Base-by-base conservation (phyloP, 2,797 vertebrate genomes). In the Halcyon chelicuti region DNA sequence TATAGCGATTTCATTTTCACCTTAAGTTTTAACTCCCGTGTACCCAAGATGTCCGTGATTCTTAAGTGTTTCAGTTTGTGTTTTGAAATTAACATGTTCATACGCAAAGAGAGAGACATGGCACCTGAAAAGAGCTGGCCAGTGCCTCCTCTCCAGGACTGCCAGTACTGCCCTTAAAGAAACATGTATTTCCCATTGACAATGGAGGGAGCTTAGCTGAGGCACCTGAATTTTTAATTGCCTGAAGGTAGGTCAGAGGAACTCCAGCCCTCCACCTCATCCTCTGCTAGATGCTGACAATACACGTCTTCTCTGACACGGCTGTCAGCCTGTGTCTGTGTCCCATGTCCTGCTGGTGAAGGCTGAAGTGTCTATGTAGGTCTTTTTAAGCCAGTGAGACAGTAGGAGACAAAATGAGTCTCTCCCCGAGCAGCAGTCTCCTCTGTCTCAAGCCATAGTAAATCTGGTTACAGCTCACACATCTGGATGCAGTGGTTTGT, bases 301-400 rank as follows among this genome's bases (percentile, higher is more conserved):
- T 7, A 3, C 2, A 55, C 49, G 13, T 35, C 12, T 17, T 86
- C 35, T 58, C 40, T 57, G n/a, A 61, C 0, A 1, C 46, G 51
- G 16, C 25, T 49, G 17, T 63, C 78, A 77, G 47, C 9, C 31
- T 71, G 13, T 51, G 21, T 39, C 25, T 54, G 14, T 71, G 14
- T 20, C 16, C 10, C 1, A 1, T 58, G 49, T 51, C 25, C 29
- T 26, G 26, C n/a, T 40, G 70, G 9, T 72, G 60, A 68, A 70
- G 40, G 66, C 21, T 61, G 31, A 57, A 26, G 7, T 37, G 23
- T 15, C 46, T 79, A 25, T 71, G 29, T 58, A 63, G 16, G 22
- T 76, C 9, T 86, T 86, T 10, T 29, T 65, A 2, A 9, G 28
- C 26, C 39, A 73, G 12, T 15, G 33, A 77, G 68, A n/a, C 12